Conservation (phyloP, 1,140 invertebrate species). For the Leptopilina clavipes region DNA sequence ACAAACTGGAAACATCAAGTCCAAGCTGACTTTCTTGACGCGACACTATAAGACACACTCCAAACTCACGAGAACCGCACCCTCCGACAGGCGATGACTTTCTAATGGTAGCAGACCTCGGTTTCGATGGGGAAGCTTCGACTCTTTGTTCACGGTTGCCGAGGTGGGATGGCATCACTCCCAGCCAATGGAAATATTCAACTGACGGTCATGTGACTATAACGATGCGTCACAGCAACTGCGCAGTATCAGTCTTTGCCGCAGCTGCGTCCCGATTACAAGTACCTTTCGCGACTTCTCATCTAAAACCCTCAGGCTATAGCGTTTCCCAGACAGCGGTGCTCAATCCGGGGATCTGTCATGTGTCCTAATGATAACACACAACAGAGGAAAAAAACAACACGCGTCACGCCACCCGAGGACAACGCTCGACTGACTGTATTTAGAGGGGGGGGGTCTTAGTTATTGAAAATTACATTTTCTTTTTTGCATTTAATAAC, state of each 20-base stretch:
- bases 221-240: neutral
- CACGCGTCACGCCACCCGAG: slow-evolving; percentile 29
- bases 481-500: no score
- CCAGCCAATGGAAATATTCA: slow-evolving; percentile 35
- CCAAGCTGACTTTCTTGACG: slow-evolving; percentile 18
- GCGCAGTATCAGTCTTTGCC: neutral
- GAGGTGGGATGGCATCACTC: slow-evolving; percentile 34
- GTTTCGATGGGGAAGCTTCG: slow-evolving; percentile 57
- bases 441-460: neutral
- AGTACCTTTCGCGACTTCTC: slow-evolving; percentile 38
- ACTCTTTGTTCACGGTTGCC: slow-evolving; percentile 65
- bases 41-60: slow-evolving; percentile 4
- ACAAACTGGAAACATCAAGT: neutral
- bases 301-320: neutral
- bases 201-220: slow-evolving; percentile 46
- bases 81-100: slow-evolving; percentile 64
- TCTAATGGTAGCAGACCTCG: slow-evolving; percentile 60
- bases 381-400: slow-evolving; percentile 23
- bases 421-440: slow-evolving; percentile 25
- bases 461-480: neutral
- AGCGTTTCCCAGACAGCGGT: slow-evolving; percentile 36
- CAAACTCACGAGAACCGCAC: slow-evolving; percentile 52
- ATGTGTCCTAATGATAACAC: neutral
- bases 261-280: slow-evolving; percentile 61
- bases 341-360: slow-evolving; percentile 43